Base-by-base conservation (phyloP, 2,113 vertebrate genomes). In the Osmerus mordax region DNA sequence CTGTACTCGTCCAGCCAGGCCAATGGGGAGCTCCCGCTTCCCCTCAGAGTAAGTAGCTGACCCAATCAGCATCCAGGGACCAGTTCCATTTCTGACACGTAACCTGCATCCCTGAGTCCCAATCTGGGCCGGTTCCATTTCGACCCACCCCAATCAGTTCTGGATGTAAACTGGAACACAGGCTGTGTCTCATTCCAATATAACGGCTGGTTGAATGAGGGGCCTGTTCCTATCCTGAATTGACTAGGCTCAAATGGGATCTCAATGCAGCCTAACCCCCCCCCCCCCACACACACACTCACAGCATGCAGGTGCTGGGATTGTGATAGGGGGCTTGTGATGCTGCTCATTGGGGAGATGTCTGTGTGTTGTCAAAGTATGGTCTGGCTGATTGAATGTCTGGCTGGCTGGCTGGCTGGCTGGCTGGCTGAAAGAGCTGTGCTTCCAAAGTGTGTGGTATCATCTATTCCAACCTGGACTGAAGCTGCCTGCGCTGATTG, bases 1-100 rank as follows among this genome's bases (percentile, higher is more conserved):
- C 93, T 98, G 86, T 97, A 94, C 86, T 94, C 95, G 74, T 95
- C 96, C 90, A 92, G 92, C 90, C 96, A 94, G 87, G 94, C 94
- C 94, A 94, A 94, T 87, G 92, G 94, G 86, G 94, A 95, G 87
- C 90, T 93, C 89, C 92, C 92, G 82, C 87, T 71, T 90, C 88
- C 93, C 90, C 92, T 90, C 92, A 91, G 94, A 93, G 97, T 97
- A 95, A 99, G 95, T 97, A 95, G 80, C 74, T 23, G 23, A 23
- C 23, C 23, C 64, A 15, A 15, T 18, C 55, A 71, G 66, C 79
- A 75, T 21, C 53, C 52, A 87, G 87, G 36, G 86, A 84, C 83
- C 85, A 66, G 53, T 81, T 79, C 81, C 83, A 84, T 84, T 84
- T 67, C 18, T 64, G 23, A 23, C 23, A 23, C 23, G 23, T 23